These are phyloP conservation scores for Dasyornis broadbenti DNA, from an alignment of 2,113 vertebrate genomes.

Conservation along the genomic window DNA sequence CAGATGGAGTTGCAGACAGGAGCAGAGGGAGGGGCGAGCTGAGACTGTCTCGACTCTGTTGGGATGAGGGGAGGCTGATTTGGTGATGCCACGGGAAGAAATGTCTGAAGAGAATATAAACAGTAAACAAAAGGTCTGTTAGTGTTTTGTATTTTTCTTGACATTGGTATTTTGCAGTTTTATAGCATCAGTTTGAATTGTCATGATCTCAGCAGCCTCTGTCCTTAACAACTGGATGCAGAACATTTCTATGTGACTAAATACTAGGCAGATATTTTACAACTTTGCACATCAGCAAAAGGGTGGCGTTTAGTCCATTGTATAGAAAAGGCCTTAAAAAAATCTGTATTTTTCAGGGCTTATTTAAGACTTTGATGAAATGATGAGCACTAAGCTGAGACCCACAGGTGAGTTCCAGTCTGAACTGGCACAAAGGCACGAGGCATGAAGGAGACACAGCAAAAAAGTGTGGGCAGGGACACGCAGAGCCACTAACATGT, in stretches of 20 bases:
- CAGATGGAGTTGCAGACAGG: not conserved
- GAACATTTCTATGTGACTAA: not conserved
- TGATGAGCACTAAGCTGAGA: not conserved
- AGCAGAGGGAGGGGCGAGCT: not conserved
- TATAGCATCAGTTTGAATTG: not conserved
- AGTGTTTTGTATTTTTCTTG: not conserved
- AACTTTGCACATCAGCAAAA: not conserved
- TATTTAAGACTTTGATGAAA: not conserved
- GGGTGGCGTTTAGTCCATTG: not conserved
- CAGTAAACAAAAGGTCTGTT: not conserved
- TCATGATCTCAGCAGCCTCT: not conserved
- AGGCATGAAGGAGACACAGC: not conserved
- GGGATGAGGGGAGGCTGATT: not conserved
- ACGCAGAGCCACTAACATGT: not conserved
- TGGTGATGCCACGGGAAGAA: not conserved
- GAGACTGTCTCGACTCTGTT: fast-evolving
- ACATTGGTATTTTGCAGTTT: not conserved
- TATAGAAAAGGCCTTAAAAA: not conserved
- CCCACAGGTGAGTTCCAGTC: not conserved
- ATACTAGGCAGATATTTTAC: not conserved
- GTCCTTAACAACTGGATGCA: not conserved
- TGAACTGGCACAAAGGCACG: not conserved
- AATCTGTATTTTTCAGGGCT: not conserved
- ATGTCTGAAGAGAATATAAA: not conserved
- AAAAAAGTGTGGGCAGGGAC: not conserved